Conservation (phyloP, 2,797 vertebrate species). For the Perodicticus potto region DNA sequence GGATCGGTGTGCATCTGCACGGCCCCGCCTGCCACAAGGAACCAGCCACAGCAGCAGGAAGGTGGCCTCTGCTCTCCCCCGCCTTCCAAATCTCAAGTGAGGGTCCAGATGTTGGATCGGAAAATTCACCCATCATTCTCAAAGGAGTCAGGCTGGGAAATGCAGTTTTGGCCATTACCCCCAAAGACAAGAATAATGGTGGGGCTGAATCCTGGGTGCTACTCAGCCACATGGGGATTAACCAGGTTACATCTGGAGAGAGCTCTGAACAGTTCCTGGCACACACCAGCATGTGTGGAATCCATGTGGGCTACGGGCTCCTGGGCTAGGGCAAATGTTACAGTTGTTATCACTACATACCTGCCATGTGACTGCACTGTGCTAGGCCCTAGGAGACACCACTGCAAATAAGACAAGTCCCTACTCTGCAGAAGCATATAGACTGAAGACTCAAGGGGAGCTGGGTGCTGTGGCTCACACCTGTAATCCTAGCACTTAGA, state of each 20-base stretch:
- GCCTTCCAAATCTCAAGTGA: neutral
- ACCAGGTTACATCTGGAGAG: neutral
- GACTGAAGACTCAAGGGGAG: neutral
- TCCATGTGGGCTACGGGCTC: neutral
- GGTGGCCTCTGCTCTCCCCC: neutral
- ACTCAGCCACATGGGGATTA: neutral
- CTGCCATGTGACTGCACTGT: neutral
- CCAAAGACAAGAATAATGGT: neutral
- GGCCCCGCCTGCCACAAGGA: neutral
- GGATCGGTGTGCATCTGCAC: neutral
- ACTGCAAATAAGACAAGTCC: neutral
- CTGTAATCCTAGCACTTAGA: too few species aligned
- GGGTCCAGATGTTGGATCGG: neutral
- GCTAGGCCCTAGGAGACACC: neutral
- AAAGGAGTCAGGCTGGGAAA: neutral
- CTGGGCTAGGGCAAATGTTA: accelerated
- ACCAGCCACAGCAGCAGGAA: neutral
- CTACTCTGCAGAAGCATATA: neutral
- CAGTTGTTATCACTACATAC: neutral
- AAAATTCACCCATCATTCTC: neutral
- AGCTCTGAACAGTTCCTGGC: neutral
- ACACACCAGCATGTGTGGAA: neutral
- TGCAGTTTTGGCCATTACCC: neutral
- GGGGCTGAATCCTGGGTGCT: neutral
- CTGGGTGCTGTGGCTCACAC: too few species aligned